Conservation (phyloP, 2,797 vertebrate species). For the Dromococcyx pavoninus region DNA sequence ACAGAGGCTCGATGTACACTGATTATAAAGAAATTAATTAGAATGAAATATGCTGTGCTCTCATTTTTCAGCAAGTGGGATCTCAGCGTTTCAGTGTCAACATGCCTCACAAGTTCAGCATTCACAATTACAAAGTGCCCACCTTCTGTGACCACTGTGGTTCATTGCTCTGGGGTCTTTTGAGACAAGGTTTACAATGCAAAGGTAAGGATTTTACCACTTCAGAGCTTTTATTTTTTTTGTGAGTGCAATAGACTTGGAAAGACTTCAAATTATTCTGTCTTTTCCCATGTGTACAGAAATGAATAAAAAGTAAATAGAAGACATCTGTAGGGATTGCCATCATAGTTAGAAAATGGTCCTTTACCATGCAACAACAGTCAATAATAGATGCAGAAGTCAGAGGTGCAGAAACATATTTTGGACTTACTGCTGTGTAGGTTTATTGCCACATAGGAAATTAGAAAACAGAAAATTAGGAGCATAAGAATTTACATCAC, state of each 20-base stretch:
- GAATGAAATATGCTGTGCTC: not conserved
- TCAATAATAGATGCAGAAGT: not conserved
- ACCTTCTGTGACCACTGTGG: constrained; percentile 98
- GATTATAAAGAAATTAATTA: not conserved
- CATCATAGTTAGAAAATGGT: not conserved
- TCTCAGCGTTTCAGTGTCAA: constrained; percentile 96
- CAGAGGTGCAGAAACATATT: not conserved
- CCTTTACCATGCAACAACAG: not conserved
- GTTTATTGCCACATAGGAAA: not conserved
- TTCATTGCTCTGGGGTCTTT: constrained; percentile 93
- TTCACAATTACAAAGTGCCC: constrained; percentile 97
- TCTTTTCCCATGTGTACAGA: not conserved
- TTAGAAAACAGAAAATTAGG: not conserved
- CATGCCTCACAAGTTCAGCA: constrained; percentile 95
- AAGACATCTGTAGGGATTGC: not conserved
- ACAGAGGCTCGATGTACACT: not conserved
- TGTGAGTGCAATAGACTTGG: not conserved
- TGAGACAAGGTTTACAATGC: constrained; percentile 96
- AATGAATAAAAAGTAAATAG: not conserved
- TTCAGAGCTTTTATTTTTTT: not conserved
- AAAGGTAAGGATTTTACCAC: constrained; percentile 85
- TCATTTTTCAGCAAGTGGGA: constrained; percentile 84
- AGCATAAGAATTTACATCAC: not conserved
- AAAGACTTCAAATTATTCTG: not conserved
- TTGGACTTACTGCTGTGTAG: not conserved